Conservation (phyloP, 2,797 vertebrate genomes). For the Rhynchotus rufescens region DNA sequence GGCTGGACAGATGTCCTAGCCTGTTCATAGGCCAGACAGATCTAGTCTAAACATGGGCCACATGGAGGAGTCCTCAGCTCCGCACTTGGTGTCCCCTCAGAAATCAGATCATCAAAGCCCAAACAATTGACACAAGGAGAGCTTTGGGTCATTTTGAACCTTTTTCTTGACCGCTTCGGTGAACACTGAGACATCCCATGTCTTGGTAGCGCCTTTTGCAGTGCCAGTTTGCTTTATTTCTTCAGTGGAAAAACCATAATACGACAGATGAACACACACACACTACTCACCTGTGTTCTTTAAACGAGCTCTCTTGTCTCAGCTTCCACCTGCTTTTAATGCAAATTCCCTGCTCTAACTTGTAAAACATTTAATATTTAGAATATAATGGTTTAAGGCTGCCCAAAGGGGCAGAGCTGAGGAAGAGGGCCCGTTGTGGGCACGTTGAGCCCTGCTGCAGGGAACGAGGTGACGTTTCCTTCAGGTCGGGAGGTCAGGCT, state of each 20-base stretch:
- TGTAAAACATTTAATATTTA: constrained; percentile 82
- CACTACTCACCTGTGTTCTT: background rate
- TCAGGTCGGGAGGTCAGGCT: constrained; percentile 81
- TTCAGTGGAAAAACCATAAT: background rate
- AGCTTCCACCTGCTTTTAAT: constrained; percentile 64
- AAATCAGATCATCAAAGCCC: constrained; percentile 1
- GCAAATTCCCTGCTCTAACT: constrained; percentile 77
- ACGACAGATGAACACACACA: background rate
- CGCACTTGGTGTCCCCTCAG: background rate
- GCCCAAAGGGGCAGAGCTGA: constrained; percentile 69
- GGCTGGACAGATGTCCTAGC: background rate
- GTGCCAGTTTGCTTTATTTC: background rate
- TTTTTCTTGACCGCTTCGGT: background rate
- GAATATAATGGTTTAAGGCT: constrained; percentile 71
- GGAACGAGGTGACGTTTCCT: constrained; percentile 80
- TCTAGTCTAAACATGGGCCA: background rate
- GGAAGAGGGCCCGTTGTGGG: constrained; percentile 71
- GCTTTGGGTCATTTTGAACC: constrained; percentile 19
- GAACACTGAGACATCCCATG: background rate
- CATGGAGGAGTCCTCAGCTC: background rate
- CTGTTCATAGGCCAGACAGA: background rate
- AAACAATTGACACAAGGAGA: constrained; percentile 33
- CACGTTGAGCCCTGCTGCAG: constrained; percentile 73
- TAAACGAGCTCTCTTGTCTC: constrained; percentile 49
- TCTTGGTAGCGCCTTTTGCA: constrained; percentile 17